Conservation (phyloP, 37 sponge, comb jelly and placozoan genomes). For the Ephydatia muelleri region DNA sequence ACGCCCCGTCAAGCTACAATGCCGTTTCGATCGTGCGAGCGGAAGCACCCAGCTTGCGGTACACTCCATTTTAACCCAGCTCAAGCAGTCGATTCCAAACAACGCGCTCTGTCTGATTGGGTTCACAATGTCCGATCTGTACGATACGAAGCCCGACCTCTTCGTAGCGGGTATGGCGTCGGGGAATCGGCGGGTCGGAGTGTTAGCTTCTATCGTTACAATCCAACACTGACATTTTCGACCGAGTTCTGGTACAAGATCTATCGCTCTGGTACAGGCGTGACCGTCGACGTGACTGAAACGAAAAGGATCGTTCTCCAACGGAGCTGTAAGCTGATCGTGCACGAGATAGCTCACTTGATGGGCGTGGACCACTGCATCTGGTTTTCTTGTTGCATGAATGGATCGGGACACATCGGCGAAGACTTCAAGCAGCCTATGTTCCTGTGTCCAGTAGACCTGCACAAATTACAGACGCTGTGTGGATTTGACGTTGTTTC, state of each 20-base stretch:
- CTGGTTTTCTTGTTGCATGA: slow-evolving; percentile 92
- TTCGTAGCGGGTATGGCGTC: slow-evolving; percentile 97
- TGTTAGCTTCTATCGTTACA: slow-evolving; percentile 87
- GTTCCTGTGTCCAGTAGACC: slow-evolving; percentile 91
- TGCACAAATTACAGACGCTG: slow-evolving; percentile 79
- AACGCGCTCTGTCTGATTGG: slow-evolving; percentile 83
- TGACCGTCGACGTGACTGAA: slow-evolving; percentile 28
- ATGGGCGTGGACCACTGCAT: slow-evolving; percentile 95
- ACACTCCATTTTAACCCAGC: slow-evolving; percentile 49
- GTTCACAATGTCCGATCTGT: slow-evolving; percentile 90
- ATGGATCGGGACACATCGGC: slow-evolving; percentile 91
- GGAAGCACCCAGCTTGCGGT: slow-evolving; percentile 81
- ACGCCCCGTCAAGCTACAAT: slow-evolving; percentile 22
- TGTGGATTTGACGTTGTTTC: slow-evolving; percentile 75
- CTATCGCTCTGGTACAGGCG: background rate
- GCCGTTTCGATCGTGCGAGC: slow-evolving; percentile 42
- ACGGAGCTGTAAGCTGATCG: slow-evolving; percentile 84
- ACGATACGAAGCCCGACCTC: slow-evolving; percentile 71
- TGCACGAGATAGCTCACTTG: slow-evolving; percentile 91
- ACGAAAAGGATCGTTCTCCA: slow-evolving; percentile 54
- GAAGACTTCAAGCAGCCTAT: slow-evolving; percentile 95
- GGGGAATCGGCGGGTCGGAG: slow-evolving; percentile 85
- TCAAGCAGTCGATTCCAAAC: slow-evolving; percentile 47
- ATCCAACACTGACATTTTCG: slow-evolving; percentile 82
- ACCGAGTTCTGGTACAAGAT: slow-evolving; percentile 84